Percentiles rank a stretch among this genome's conserved stretches.
Conservation (phyloP, 1,140 invertebrate species). For the Sitobion miscanthi region DNA sequence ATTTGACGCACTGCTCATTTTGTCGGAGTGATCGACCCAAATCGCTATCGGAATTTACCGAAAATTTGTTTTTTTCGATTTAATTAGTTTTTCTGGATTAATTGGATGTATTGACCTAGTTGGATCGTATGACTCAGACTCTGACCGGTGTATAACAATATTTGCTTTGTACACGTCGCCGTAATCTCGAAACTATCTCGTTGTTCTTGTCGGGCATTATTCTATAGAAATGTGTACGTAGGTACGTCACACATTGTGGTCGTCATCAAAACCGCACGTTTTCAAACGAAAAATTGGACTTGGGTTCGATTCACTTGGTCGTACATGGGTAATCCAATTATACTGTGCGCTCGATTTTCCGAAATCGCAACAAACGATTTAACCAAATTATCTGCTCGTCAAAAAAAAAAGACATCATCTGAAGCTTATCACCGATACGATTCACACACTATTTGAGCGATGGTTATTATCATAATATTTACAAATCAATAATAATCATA, state of each 20-base stretch:
- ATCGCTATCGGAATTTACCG: too few species aligned
- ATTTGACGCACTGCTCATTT: too few species aligned
- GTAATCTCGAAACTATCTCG: background rate
- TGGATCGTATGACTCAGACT: too few species aligned
- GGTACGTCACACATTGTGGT: background rate
- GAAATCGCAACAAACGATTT: background rate
- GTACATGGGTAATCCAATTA: background rate
- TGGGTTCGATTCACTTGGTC: background rate
- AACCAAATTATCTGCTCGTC: too few species aligned
- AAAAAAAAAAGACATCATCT: background rate
- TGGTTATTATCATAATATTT: too few species aligned
- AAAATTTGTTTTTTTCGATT: too few species aligned
- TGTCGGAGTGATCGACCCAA: too few species aligned
- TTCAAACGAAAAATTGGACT: background rate
- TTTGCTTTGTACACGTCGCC: background rate
- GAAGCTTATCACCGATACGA: background rate
- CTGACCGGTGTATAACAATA: background rate
- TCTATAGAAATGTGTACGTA: background rate
- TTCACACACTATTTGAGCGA: background rate
- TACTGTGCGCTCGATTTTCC: background rate
- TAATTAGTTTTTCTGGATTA: too few species aligned
- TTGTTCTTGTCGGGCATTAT: background rate
- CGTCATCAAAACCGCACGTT: background rate
- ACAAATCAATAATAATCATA: too few species aligned
- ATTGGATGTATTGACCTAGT: too few species aligned